Percentiles rank a stretch among this genome's conserved stretches.
Conservation (phyloP, 2,113 vertebrate genomes). For the Tragulus kanchil region DNA sequence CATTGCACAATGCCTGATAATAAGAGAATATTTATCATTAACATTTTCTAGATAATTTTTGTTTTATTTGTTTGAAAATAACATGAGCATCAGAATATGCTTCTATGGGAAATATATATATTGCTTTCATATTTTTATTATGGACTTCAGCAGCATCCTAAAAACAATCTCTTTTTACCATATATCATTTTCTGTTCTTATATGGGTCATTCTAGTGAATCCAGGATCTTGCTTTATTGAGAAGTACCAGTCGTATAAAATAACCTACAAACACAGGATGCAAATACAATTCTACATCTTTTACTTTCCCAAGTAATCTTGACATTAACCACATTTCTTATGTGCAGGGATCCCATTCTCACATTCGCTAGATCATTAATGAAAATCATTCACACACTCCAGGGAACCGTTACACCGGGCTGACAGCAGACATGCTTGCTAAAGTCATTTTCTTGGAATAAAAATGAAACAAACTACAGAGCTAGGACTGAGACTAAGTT, state of each 20-base stretch:
- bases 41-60: neutral
- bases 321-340: neutral
- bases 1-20: neutral
- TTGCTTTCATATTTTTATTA: neutral
- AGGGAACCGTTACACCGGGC: no score
- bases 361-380: neutral
- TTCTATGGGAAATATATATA: neutral
- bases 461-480: no score
- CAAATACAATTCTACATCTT: neutral
- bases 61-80: constrained; percentile 1
- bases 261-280: neutral
- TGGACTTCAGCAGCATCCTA: neutral
- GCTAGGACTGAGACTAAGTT: neutral
- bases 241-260: neutral
- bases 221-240: neutral
- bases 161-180: neutral
- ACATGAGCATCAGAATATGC: neutral
- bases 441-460: no score
- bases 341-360: neutral
- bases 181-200: constrained; percentile 8
- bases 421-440: no score
- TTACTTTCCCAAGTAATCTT: neutral
- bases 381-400: neutral
- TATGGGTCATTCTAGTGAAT: neutral
- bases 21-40: constrained; percentile 16